Percentiles rank a stretch among this genome's conserved stretches.
Conservation (phyloP, 2,797 vertebrate species). For the Crenichthys baileyi region DNA sequence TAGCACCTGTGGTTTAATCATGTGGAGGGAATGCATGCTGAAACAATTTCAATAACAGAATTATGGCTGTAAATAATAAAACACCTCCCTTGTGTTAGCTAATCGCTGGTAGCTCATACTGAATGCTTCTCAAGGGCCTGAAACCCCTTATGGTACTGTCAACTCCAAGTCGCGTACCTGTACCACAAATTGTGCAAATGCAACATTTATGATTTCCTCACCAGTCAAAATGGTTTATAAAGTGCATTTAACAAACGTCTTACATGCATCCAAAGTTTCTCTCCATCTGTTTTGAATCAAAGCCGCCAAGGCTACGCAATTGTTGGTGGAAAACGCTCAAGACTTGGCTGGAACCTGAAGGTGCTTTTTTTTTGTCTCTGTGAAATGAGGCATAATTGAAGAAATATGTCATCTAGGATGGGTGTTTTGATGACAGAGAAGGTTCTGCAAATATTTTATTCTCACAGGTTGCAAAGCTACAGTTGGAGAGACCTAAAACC, state of each 20-base stretch:
- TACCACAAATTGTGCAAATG: conserved; percentile 56
- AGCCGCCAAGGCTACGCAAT: conserved; percentile 39
- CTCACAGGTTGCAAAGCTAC: conserved; percentile 47
- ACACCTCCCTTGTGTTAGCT: conserved; percentile 60
- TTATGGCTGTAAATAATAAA: conserved; percentile 47
- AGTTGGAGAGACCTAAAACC: conserved; percentile 55
- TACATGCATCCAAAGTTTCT: conserved; percentile 54
- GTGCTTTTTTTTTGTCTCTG: conserved; percentile 58
- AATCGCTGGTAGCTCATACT: conserved; percentile 60
- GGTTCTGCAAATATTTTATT: conserved; percentile 73
- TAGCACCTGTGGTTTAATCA: conserved; percentile 5
- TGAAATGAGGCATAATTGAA: conserved; percentile 72
- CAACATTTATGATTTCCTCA: conserved; percentile 73
- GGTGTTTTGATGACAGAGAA: conserved; percentile 72
- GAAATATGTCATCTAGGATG: conserved; percentile 70
- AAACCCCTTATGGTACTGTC: conserved; percentile 54
- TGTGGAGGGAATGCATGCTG: conserved; percentile 2
- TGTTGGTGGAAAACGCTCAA: conserved; percentile 70
- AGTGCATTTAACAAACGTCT: conserved; percentile 72
- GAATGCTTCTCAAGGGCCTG: conserved; percentile 40
- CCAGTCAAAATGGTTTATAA: conserved; percentile 66
- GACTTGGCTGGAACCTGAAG: conserved; percentile 53
- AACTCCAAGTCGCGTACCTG: conserved; percentile 60
- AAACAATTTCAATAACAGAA: conserved; percentile 52
- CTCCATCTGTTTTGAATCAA: conserved; percentile 74